Conservation (phyloP, 1,140 invertebrate species). For the Metaphire vulgaris region DNA sequence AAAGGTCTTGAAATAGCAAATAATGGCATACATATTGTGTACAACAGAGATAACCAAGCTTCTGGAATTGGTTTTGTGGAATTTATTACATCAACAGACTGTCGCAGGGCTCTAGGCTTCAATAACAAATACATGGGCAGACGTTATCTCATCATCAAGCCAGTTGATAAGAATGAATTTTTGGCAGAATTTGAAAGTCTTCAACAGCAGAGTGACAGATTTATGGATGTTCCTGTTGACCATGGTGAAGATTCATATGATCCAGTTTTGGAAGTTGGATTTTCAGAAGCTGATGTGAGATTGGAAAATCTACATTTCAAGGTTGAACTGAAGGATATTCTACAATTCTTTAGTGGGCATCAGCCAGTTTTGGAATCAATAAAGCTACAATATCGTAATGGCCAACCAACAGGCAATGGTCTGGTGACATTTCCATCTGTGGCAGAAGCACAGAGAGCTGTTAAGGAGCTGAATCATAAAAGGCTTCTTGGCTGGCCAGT, state of each 20-base stretch:
- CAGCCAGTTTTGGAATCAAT: constrained; percentile 44
- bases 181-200: background rate
- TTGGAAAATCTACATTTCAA: constrained; percentile 80
- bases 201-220: background rate
- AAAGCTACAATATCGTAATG: constrained; percentile 39
- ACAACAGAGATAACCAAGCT: constrained; percentile 62
- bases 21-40: constrained; percentile 68
- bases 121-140: constrained; percentile 32
- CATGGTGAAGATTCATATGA: background rate
- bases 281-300: background rate
- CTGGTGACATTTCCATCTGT: constrained; percentile 71
- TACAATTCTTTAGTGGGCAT: constrained; percentile 67
- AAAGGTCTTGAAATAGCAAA: constrained; percentile 68
- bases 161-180: constrained; percentile 60
- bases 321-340: constrained; percentile 75
- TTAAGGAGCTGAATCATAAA: constrained; percentile 40
- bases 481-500: constrained; percentile 10
- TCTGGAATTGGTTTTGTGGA: constrained; percentile 79
- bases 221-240: background rate
- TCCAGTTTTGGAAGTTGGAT: background rate
- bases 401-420: constrained; percentile 75
- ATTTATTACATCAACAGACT: constrained; percentile 65
- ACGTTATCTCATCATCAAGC: constrained; percentile 59
- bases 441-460: constrained; percentile 67
- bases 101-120: constrained; percentile 63